These are phyloP conservation scores for Halocaridina rubra DNA, from an alignment of 2,888 invertebrate genomes.

Conservation along the genomic window DNA sequence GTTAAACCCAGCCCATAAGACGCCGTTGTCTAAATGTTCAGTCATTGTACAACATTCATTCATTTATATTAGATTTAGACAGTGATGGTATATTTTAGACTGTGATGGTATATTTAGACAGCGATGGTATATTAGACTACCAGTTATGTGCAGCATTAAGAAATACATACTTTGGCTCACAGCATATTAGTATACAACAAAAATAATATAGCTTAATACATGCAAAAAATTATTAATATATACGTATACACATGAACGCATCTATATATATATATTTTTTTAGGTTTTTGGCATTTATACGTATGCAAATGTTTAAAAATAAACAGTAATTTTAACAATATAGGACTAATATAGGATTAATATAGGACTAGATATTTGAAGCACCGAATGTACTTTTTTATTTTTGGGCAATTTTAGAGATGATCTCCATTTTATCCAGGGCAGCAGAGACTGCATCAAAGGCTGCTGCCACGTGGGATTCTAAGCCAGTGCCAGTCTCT, in stretches of 20 bases:
- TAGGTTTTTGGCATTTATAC: no score
- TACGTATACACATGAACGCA: no score
- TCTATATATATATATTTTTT: no score
- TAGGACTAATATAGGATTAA: no score
- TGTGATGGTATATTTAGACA: background rate
- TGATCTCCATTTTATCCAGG: slow-evolving; percentile 27
- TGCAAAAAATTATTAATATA: no score
- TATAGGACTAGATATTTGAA: no score
- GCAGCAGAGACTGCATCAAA: slow-evolving; percentile 16
- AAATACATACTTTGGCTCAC: background rate
- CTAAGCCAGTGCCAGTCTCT: background rate
- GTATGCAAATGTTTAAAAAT: no score
- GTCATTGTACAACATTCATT: background rate
- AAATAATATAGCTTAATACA: no score
- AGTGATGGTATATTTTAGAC: background rate
- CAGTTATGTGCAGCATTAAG: background rate
- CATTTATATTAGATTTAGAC: background rate
- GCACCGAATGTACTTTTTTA: no score
- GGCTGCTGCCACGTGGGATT: background rate
- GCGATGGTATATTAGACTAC: background rate
- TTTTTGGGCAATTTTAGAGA: background rate
- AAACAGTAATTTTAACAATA: no score
- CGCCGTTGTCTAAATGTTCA: background rate
- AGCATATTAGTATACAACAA: no score
- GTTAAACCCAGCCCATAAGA: background rate